These are phyloP conservation scores for Harpagus bidentatus DNA, from an alignment of 2,113 vertebrate species.

Conservation along the genomic window DNA sequence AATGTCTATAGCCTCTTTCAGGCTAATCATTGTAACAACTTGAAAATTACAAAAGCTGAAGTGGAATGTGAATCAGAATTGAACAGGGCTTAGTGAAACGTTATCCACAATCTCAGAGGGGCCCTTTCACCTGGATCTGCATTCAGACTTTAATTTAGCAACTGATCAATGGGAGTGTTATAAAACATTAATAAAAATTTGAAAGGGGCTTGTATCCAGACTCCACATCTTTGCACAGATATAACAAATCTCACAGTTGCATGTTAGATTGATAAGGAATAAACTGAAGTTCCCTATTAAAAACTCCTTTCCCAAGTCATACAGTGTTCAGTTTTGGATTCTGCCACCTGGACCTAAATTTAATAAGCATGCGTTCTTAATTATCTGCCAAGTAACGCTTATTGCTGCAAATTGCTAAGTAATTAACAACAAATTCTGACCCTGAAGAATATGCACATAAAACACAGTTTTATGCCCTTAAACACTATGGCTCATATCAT, in stretches of 20 bases:
- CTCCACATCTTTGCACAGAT: neutral
- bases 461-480: neutral
- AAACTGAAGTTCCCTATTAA: neutral
- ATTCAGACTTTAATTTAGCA: neutral
- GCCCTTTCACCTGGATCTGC: neutral
- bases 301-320: neutral
- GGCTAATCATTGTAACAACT: neutral
- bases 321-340: neutral
- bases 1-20: neutral
- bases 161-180: neutral
- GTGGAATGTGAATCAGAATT: neutral
- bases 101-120: neutral
- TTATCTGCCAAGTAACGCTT: neutral
- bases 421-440: neutral
- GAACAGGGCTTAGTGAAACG: neutral
- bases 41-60: neutral
- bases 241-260: neutral
- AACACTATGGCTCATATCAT: neutral
- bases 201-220: neutral
- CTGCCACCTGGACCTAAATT: neutral
- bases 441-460: neutral
- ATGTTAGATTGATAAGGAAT: neutral
- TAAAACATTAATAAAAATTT: neutral
- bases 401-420: neutral
- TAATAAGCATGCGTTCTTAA: neutral